Percentiles rank a stretch among this genome's conserved stretches.
Evolutionary conservation across 2,888 invertebrate genomes (phyloP).

Genomic region (Hesperia comma): DNA sequence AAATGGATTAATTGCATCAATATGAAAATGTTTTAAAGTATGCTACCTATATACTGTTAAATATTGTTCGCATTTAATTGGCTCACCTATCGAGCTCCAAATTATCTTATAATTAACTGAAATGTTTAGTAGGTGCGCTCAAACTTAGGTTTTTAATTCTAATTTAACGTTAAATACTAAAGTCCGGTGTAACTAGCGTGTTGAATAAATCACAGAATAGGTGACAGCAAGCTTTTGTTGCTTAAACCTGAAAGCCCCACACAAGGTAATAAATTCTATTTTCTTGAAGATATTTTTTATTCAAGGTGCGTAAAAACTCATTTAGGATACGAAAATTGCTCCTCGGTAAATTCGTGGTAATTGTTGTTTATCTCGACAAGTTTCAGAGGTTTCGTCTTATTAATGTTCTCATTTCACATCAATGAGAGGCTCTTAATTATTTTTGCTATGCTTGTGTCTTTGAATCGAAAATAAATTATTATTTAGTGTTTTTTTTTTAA

Average conservation of each 20-base stretch:
- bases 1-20: too few relatives aligned
- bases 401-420: constrained; percentile 77
- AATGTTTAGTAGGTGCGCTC: too few relatives aligned
- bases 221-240: constrained; percentile 33
- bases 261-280: constrained; percentile 31
- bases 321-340: constrained; percentile 36
- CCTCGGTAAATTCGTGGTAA: constrained; percentile 60
- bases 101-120: too few relatives aligned
- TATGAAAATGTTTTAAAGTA: too few relatives aligned
- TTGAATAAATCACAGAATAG: constrained; percentile 30
- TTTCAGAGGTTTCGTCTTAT: constrained; percentile 73
- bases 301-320: constrained; percentile 36
- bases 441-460: constrained; percentile 47
- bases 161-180: background rate
- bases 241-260: constrained; percentile 25
- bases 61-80: too few relatives aligned
- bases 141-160: background rate
- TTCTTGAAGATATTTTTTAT: constrained; percentile 34
- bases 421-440: constrained; percentile 75
- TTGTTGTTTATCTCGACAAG: constrained; percentile 74
- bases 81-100: too few relatives aligned
- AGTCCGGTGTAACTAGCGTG: constrained; percentile 20
- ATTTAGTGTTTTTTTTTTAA: constrained; percentile 6
- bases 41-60: too few relatives aligned
- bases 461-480: constrained; percentile 17